Percentiles rank a stretch among this genome's conserved stretches.
phyloP scores from a whole-genome alignment of 2,888 invertebrate genomes.

The Homarus gammarus region DNA sequence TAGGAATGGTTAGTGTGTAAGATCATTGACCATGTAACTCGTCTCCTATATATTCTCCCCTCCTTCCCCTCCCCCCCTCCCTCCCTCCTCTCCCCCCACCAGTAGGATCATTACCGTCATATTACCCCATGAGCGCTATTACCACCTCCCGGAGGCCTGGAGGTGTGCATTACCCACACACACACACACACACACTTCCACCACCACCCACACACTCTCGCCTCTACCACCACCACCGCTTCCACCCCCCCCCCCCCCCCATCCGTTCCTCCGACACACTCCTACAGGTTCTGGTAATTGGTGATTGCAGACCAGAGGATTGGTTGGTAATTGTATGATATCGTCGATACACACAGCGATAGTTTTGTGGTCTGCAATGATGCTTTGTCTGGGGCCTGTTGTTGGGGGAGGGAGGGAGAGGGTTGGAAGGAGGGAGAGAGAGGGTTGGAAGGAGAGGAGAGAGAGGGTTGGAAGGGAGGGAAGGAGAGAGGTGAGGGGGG shows the following conservation, averaged over 20 bases:
- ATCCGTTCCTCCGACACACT: neutral
- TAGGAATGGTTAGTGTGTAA: neutral
- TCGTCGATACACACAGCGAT: neutral
- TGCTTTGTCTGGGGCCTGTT: neutral
- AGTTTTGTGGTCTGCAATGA: neutral
- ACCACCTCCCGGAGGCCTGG: too few species aligned
- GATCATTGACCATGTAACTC: neutral
- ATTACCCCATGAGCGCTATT: too few species aligned
- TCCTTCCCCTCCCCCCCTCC: too few species aligned
- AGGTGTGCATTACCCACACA: too few species aligned
- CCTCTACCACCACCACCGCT: neutral
- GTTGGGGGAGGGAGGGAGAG: too few species aligned
- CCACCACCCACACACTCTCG: neutral
- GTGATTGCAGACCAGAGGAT: neutral
- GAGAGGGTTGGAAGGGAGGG: too few species aligned
- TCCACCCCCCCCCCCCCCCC: neutral
- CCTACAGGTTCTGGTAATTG: constrained; percentile 1
- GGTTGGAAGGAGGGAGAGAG: too few species aligned
- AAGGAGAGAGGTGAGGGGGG: too few species aligned
- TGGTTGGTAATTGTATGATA: constrained; percentile 4
- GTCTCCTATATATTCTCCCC: neutral
- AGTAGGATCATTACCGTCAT: too few species aligned
- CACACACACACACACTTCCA: neutral
- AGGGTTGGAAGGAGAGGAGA: too few species aligned
- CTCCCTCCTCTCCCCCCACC: neutral